Base-by-base conservation (phyloP, 1,140 invertebrate species). In the Ephestia elutella region DNA sequence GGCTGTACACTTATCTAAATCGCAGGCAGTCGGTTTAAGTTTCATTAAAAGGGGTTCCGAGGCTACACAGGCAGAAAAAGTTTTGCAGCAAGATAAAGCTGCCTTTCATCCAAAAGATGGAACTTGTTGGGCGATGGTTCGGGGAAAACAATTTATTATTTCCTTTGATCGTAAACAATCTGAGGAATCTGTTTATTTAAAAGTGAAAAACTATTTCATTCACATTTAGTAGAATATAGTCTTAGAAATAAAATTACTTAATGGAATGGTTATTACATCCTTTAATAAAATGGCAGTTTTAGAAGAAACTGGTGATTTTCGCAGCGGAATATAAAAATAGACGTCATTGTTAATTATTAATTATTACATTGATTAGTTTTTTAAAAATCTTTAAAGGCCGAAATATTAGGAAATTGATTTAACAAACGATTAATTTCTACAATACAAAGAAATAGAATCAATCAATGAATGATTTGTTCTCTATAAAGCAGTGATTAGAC, bases 71-170 rank as follows among this genome's bases (percentile, higher is more conserved):
- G 68, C 81, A 79, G 77, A 82, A 86, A 85, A 86, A 85, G 79
- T 86, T 83, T 81, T 49, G 49, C 64, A 70, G 75, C 68, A 49
- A 60, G 81, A 85, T 82, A 87, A 73, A 85, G 77, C 79, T 80
- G 75, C 68, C 76, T 81, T 80, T 75, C 80, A 74, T 76, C 73
- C 77, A 75, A 75, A 73, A 63, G 61, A 59, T 56, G 53, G 60
- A 76, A 79, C 58, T 78, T 72, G 59, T 60, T 61, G 64, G 71
- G 53, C 57, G 50, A 49, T 32, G 58, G 63, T 56, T 68, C 65
- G 64, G 68, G 55, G 62, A 66, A 73, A 76, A 78, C 74, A 80
- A 82, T 82, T 82, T 75, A 78, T 82, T 78, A 78, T 71, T 72
- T 70, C 63, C 64, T 64, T 68, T 70, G 65, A 75, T 72, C 68